Percentiles rank a stretch among this genome's conserved stretches.
These are phyloP conservation scores for Drosophila demipolita DNA, from an alignment of 2,888 invertebrate genomes.

Conservation along the genomic window DNA sequence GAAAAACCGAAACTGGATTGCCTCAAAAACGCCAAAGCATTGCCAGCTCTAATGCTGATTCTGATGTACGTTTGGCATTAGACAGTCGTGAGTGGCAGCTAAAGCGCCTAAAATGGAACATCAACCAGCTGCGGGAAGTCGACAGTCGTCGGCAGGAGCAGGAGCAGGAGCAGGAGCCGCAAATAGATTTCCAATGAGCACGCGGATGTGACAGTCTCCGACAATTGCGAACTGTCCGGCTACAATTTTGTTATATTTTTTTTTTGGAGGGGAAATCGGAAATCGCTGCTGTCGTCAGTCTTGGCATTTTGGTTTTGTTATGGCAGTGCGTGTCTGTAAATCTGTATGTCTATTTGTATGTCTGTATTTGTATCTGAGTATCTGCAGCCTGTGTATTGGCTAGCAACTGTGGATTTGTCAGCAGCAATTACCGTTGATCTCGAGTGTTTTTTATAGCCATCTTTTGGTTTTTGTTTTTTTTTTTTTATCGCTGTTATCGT, in stretches of 20 bases:
- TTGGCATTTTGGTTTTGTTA: slow-evolving; percentile 70
- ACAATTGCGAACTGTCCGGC: slow-evolving; percentile 65
- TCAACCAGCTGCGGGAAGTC: slow-evolving; percentile 44
- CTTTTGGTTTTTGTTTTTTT: slow-evolving; percentile 30
- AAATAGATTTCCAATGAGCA: slow-evolving; percentile 83
- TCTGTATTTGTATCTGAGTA: slow-evolving; percentile 14
- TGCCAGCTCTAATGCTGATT: slow-evolving; percentile 76
- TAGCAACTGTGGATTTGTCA: slow-evolving; percentile 66
- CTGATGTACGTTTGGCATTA: slow-evolving; percentile 59
- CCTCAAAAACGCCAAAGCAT: slow-evolving; percentile 56
- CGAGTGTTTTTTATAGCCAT: slow-evolving; percentile 69
- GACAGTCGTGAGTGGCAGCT: slow-evolving; percentile 82
- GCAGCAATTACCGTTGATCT: slow-evolving; percentile 77
- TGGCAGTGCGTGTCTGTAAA: slow-evolving; percentile 43
- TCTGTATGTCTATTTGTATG: slow-evolving; percentile 8
- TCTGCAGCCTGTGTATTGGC: slow-evolving; percentile 22
- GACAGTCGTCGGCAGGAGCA: not conserved
- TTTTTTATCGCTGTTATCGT: slow-evolving; percentile 9
- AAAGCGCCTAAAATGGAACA: slow-evolving; percentile 86
- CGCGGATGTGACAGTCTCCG: slow-evolving; percentile 52
- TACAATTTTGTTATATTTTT: slow-evolving; percentile 13
- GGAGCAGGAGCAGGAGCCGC: slow-evolving; percentile 81
- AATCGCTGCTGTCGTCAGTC: slow-evolving; percentile 37
- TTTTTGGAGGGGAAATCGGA: not conserved
- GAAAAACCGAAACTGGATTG: slow-evolving; percentile 34